Conservation (phyloP, 2,888 invertebrate genomes). For the Nomada ruficornis region DNA sequence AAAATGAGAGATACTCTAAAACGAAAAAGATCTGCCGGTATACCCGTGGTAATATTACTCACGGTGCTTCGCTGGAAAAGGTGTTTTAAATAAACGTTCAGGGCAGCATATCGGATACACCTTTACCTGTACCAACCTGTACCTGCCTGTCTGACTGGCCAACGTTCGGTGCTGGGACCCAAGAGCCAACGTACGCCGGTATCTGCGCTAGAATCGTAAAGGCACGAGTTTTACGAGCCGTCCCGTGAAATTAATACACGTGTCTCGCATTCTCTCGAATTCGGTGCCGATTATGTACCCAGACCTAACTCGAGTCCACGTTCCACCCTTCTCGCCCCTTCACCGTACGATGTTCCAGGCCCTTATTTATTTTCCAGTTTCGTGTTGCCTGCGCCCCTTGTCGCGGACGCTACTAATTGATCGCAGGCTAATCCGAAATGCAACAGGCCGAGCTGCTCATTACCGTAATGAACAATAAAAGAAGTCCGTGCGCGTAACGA, state of each 20-base stretch:
- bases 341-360: constrained; percentile 14
- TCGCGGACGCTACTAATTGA: constrained; percentile 75
- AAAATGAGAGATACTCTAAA: background rate
- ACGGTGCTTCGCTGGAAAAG: constrained; percentile 35
- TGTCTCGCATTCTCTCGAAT: constrained; percentile 81
- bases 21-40: constrained; percentile 25
- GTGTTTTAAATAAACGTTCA: constrained; percentile 64
- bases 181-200: constrained; percentile 59
- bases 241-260: constrained; percentile 82
- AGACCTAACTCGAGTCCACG: constrained; percentile 32
- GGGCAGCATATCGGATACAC: constrained; percentile 49
- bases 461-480: constrained; percentile 80
- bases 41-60: constrained; percentile 48
- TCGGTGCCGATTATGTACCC: constrained; percentile 76
- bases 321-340: constrained; percentile 32
- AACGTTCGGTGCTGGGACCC: constrained; percentile 49
- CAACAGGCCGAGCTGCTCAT: constrained; percentile 71
- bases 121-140: constrained; percentile 62
- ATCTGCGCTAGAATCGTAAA: constrained; percentile 82
- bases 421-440: constrained; percentile 76
- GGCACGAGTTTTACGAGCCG: constrained; percentile 82
- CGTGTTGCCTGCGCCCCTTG: constrained; percentile 62
- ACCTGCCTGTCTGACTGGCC: constrained; percentile 62
- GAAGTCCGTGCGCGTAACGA: constrained; percentile 71
- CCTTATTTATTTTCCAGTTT: constrained; percentile 66